Evolutionary conservation across 1,140 invertebrate genomes (phyloP).

Genomic region (Neodiprion fabricii): DNA sequence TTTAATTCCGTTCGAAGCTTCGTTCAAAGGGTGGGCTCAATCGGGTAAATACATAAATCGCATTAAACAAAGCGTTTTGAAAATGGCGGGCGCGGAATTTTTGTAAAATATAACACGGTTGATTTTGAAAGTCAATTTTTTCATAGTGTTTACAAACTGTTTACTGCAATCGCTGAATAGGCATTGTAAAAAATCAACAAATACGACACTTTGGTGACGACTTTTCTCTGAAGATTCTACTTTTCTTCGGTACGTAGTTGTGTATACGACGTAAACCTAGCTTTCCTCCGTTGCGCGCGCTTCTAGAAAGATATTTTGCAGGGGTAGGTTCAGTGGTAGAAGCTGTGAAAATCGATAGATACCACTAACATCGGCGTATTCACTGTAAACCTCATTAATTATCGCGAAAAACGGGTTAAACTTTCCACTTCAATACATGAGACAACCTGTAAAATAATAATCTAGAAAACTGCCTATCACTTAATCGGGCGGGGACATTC

Average conservation of each 20-base stretch:
- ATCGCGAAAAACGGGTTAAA: too few species aligned
- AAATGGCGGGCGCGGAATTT: conserved; percentile 35
- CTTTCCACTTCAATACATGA: too few species aligned
- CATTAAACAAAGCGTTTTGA: conserved; percentile 22
- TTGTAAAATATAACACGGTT: conserved; percentile 17
- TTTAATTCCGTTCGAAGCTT: background rate
- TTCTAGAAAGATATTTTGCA: conserved; percentile 6
- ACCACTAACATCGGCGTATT: background rate
- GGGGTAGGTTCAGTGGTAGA: conserved; percentile 4
- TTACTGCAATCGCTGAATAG: background rate
- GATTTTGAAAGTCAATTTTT: background rate
- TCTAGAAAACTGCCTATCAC: too few species aligned
- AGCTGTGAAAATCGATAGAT: conserved; percentile 3
- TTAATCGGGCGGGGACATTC: too few species aligned
- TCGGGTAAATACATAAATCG: background rate
- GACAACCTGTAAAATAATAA: too few species aligned
- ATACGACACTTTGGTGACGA: background rate
- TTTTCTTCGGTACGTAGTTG: background rate
- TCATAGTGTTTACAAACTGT: too few species aligned
- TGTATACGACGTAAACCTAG: background rate
- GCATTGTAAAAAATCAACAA: background rate
- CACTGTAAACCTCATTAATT: background rate
- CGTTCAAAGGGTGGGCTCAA: background rate
- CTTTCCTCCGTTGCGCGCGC: background rate
- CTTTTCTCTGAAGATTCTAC: background rate